These are phyloP conservation scores for Equus przewalskii DNA, from an alignment of 2,113 vertebrate species.

Conservation along the genomic window DNA sequence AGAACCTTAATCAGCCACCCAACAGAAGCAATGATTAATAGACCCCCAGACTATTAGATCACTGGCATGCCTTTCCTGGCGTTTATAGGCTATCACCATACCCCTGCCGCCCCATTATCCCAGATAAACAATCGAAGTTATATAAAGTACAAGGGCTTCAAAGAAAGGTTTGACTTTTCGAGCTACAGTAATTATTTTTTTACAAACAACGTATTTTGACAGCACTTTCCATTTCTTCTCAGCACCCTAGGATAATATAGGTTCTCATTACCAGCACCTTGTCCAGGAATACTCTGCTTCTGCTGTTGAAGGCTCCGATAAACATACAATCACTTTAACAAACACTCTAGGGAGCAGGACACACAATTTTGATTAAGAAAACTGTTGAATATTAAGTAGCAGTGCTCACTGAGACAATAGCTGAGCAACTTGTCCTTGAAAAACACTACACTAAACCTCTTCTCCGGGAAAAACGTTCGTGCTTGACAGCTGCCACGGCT, in stretches of 20 bases:
- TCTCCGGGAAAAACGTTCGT: not conserved
- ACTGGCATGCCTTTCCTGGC: not conserved
- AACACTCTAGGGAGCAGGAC: constrained; percentile 17
- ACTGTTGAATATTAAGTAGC: constrained; percentile 54
- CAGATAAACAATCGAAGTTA: constrained; percentile 25
- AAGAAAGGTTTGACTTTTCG: constrained; percentile 62
- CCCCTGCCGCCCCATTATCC: not conserved
- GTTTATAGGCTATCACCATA: constrained; percentile 30
- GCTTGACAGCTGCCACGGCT: constrained; percentile 52
- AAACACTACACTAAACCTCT: constrained; percentile 14
- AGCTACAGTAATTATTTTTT: not conserved
- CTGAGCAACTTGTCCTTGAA: constrained; percentile 51
- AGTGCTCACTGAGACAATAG: constrained; percentile 45
- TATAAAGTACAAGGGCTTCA: constrained; percentile 49
- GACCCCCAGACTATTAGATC: constrained; percentile 20
- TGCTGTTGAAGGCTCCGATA: constrained; percentile 53
- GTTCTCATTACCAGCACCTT: constrained; percentile 66
- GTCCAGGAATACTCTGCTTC: constrained; percentile 20
- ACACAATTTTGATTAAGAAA: constrained; percentile 34
- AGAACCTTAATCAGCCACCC: constrained; percentile 36
- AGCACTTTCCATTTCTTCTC: constrained; percentile 65
- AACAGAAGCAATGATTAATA: constrained; percentile 56
- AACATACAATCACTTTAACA: constrained; percentile 61
- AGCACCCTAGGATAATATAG: not conserved
- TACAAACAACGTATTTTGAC: constrained; percentile 48